Evolutionary conservation across 1,140 invertebrate genomes (phyloP), one percentile per base, ranked within the genome.

Genomic region (Glossosoma conforme): DNA sequence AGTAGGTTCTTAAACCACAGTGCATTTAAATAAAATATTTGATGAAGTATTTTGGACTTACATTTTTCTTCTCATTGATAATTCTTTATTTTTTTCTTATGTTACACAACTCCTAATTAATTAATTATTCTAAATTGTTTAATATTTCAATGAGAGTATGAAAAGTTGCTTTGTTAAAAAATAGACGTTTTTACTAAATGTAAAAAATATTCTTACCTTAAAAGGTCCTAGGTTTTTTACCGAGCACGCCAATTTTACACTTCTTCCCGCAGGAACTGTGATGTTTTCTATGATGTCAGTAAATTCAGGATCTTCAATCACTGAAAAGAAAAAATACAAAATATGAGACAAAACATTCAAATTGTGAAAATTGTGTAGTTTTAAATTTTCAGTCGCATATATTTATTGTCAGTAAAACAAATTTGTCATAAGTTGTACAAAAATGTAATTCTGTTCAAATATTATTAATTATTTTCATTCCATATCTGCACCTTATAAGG

Each of bases 151-250:
- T n/a, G n/a, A n/a, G n/a, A n/a, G n/a, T n/a, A n/a, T n/a, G n/a
- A n/a, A n/a, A n/a, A n/a, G n/a, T n/a, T 17, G 44, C 44, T n/a
- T 46, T 46, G 18, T n/a, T n/a, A n/a, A n/a, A n/a, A n/a, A n/a
- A n/a, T n/a, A n/a, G n/a, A n/a, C n/a, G n/a, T n/a, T n/a, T n/a
- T n/a, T n/a, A n/a, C n/a, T n/a, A n/a, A n/a, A n/a, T n/a, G n/a
- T n/a, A n/a, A n/a, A n/a, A n/a, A n/a, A n/a, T 36, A 33, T 38
- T 64, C 60, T 61, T 72, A 89, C 87, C 81, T 89, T 89, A 63
- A 85, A 91, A 1, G 83, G 80, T 52, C 89, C 90, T 13, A 93
- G 78, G 70, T 93, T 89, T 68, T 91, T 91, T 40, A 94, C 90
- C 4, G 87, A 87, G 68, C 91, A 94, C 3, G 90, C 86, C 55